Evolutionary conservation across 2,888 invertebrate genomes (phyloP).

Genomic region (Pinctada fucata): DNA sequence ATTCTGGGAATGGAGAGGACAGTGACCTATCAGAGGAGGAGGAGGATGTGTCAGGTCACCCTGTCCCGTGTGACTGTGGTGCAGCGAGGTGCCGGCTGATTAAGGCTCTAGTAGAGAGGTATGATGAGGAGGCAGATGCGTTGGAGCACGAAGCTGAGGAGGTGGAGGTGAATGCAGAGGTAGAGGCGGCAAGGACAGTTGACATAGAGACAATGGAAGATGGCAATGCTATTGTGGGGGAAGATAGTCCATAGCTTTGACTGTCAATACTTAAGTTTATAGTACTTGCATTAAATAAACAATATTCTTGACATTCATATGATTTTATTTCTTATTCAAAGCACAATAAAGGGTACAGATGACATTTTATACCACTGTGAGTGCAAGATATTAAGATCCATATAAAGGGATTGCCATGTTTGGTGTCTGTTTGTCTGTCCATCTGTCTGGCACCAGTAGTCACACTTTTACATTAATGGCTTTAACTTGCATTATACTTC

Average conservation of each 20-base stretch:
- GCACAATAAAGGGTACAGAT: too few species aligned
- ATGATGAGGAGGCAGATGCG: slow-evolving; percentile 63
- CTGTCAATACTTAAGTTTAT: too few species aligned
- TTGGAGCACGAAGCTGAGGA: slow-evolving; percentile 64
- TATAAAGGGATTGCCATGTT: too few species aligned
- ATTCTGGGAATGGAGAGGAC: slow-evolving; percentile 38
- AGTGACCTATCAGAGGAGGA: slow-evolving; percentile 46
- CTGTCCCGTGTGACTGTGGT: slow-evolving; percentile 68
- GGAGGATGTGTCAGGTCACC: slow-evolving; percentile 52
- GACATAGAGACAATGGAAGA: slow-evolving; percentile 35
- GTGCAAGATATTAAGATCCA: too few species aligned
- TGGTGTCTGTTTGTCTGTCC: too few species aligned
- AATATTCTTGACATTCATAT: too few species aligned
- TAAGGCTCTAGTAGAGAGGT: slow-evolving; percentile 65
- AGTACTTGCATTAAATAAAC: too few species aligned
- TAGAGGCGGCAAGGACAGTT: slow-evolving; percentile 53
- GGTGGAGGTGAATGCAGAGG: slow-evolving; percentile 58
- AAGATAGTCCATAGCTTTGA: background rate
- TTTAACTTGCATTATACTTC: too few species aligned
- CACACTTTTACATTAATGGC: too few species aligned
- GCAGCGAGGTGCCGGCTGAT: slow-evolving; percentile 64
- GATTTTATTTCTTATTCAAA: too few species aligned
- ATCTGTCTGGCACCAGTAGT: too few species aligned
- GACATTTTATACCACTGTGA: too few species aligned
- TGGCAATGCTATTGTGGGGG: background rate